Percentiles rank a stretch among this genome's conserved stretches.
Conservation (phyloP, 1,140 invertebrate species). For the Zaprionus camerounensis region DNA sequence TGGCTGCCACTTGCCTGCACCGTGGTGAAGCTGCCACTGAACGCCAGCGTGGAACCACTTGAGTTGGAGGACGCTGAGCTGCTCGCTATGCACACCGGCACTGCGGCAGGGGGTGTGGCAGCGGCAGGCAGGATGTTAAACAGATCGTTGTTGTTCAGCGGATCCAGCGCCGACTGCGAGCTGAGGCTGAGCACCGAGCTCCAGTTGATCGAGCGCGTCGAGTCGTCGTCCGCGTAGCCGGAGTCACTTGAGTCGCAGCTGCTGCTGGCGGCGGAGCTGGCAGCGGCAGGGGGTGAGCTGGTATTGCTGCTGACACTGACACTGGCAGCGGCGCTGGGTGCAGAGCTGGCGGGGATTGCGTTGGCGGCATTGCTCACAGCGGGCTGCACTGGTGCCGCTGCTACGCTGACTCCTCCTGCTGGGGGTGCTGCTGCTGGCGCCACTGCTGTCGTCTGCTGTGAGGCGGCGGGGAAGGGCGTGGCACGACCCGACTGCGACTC, state of each 20-base stretch:
- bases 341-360: slow-evolving; percentile 16
- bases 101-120: slow-evolving; percentile 72
- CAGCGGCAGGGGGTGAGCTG: slow-evolving; percentile 19
- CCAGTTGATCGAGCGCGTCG: slow-evolving; percentile 93
- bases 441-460: slow-evolving; percentile 43
- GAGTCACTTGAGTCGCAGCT: slow-evolving; percentile 88
- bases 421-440: slow-evolving; percentile 63
- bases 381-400: slow-evolving; percentile 11
- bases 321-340: slow-evolving; percentile 17
- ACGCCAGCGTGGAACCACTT: slow-evolving; percentile 56
- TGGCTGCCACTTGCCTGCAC: slow-evolving; percentile 41
- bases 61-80: background rate
- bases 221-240: slow-evolving; percentile 91
- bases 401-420: slow-evolving; percentile 32
- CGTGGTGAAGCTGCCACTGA: slow-evolving; percentile 77
- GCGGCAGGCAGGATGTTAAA: slow-evolving; percentile 85
- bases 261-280: slow-evolving; percentile 56
- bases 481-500: slow-evolving; percentile 85
- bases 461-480: slow-evolving; percentile 87
- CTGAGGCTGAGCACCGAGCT: slow-evolving; percentile 94
- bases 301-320: slow-evolving; percentile 13
- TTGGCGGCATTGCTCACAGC: slow-evolving; percentile 4
- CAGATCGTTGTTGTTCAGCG: slow-evolving; percentile 91
- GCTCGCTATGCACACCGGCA: slow-evolving; percentile 68
- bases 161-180: slow-evolving; percentile 92